Evolutionary conservation across 1,140 invertebrate species (phyloP), one percentile per base, ranked within the genome.

Genomic region (Pomacea maculata): DNA sequence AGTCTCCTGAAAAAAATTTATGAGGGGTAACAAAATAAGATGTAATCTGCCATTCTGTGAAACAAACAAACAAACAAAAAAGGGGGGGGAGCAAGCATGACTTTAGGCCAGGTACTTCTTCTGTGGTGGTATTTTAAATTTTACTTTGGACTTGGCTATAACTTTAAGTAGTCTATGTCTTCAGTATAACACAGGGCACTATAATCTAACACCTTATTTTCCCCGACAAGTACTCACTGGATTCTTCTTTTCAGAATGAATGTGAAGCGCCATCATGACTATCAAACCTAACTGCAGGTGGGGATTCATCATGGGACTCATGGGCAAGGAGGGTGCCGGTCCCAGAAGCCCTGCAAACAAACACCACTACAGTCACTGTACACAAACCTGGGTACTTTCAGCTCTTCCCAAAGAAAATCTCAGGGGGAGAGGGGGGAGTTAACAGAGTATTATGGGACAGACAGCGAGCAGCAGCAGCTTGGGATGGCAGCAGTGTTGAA

Each of bases 221-320:
- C 34, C 34, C 6, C 34, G 1, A 45, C 2, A 34, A 75, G 21
- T 54, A 75, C 78, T 29, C 78, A 86, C 85, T 52, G 79, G 78
- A 52, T 83, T 78, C 78, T 78, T 82, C 52, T 80, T 77, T 57
- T 85, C 84, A 19, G 77, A 76, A 45, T 87, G 83, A 64, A 86
- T 80, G 61, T 88, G 87, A 54, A 89, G 74, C 72, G 87, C 87
- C 55, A 90, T 64, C 65, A 89, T 83, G 29, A 88, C 82, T 15
- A 89, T 74, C 4, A 90, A 80, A 15, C 89, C 89, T 21, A 90
- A 78, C 83, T 90, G 89, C 78, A 89, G 82, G 77, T 86, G 89
- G 5, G 87, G 81, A 76, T 88, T 88, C 86, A 90, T 88, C 75
- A 89, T 80, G 10, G 89, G 89, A 72, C 84, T 88, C 80, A 89